Evolutionary conservation across 2,797 vertebrate genomes (phyloP).

Genomic region (Taenioides sp.): DNA sequence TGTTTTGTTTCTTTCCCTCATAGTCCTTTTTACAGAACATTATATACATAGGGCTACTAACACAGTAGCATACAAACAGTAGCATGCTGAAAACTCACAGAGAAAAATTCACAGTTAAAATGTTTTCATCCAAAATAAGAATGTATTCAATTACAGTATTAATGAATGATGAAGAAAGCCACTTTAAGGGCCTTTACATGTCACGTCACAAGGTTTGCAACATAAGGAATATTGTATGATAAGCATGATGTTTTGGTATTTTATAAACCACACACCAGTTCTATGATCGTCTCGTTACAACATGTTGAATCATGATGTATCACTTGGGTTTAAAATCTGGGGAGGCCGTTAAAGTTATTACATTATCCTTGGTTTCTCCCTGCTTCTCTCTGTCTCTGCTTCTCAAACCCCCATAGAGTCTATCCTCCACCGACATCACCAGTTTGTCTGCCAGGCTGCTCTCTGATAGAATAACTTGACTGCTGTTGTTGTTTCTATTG

Average conservation of each 20-base stretch:
- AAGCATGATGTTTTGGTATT: slow-evolving; percentile 7
- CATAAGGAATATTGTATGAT: slow-evolving; percentile 26
- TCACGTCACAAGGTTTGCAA: slow-evolving; percentile 51
- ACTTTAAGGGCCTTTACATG: slow-evolving; percentile 34
- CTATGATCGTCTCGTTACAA: background rate
- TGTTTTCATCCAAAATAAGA: slow-evolving; percentile 35
- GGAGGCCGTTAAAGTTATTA: slow-evolving; percentile 76
- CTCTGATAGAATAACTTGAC: slow-evolving; percentile 63
- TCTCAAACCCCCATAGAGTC: slow-evolving; percentile 79
- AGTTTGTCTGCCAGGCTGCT: slow-evolving; percentile 81
- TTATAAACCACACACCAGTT: slow-evolving; percentile 16
- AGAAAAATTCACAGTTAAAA: background rate
- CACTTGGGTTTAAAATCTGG: slow-evolving; percentile 85
- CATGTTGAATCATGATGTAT: slow-evolving; percentile 5
- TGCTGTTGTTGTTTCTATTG: slow-evolving; percentile 78
- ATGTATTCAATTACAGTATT: slow-evolving; percentile 29
- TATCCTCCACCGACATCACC: slow-evolving; percentile 77
- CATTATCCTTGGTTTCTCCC: slow-evolving; percentile 57
- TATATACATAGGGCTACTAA: slow-evolving; percentile 45
- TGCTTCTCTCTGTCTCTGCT: slow-evolving; percentile 51
- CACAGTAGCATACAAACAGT: slow-evolving; percentile 34
- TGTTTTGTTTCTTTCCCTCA: slow-evolving; percentile 54
- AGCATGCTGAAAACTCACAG: slow-evolving; percentile 70
- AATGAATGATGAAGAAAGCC: slow-evolving; percentile 21
- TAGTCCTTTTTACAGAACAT: slow-evolving; percentile 69